phyloP scores from a whole-genome alignment of 2,797 vertebrate species.

The Lutjanus campechanus region DNA sequence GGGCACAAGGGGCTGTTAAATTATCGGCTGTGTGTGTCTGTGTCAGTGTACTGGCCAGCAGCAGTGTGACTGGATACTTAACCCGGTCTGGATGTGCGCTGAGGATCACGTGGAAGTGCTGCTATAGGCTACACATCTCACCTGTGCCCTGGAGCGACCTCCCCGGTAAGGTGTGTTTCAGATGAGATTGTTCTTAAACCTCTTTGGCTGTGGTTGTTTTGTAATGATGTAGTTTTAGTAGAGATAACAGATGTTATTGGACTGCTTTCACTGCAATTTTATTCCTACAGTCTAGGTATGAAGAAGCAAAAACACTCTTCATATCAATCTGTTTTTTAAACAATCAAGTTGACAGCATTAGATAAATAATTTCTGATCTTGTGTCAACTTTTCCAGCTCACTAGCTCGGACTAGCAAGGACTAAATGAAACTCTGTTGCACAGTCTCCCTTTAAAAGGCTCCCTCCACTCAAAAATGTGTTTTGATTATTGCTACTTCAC shows the following conservation, averaged over 20 bases:
- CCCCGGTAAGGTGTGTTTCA: slow-evolving; percentile 65
- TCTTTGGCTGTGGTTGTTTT: slow-evolving; percentile 15
- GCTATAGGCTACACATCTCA: slow-evolving; percentile 29
- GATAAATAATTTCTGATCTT: neutral
- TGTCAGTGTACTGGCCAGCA: slow-evolving; percentile 45
- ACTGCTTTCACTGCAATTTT: neutral
- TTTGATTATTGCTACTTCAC: neutral
- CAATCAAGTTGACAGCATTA: neutral
- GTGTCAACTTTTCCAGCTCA: neutral
- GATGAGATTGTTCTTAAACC: slow-evolving; percentile 32
- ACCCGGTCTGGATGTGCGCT: slow-evolving; percentile 37
- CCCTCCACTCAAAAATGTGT: neutral
- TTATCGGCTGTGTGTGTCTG: slow-evolving; percentile 49
- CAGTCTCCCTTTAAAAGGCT: neutral
- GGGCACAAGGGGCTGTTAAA: slow-evolving; percentile 60
- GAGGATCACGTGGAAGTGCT: slow-evolving; percentile 44
- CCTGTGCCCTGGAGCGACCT: slow-evolving; percentile 53
- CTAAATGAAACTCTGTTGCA: neutral
- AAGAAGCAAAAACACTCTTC: neutral
- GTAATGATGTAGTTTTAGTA: neutral
- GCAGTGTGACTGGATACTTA: slow-evolving; percentile 44
- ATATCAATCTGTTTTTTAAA: neutral
- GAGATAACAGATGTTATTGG: neutral
- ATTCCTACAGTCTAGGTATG: neutral
- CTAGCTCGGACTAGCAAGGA: neutral